phyloP scores from a whole-genome alignment of 30 jellyfish, hydroid and myxozoan genomes.

The Aurelia aurita complex sp. Pacific region DNA sequence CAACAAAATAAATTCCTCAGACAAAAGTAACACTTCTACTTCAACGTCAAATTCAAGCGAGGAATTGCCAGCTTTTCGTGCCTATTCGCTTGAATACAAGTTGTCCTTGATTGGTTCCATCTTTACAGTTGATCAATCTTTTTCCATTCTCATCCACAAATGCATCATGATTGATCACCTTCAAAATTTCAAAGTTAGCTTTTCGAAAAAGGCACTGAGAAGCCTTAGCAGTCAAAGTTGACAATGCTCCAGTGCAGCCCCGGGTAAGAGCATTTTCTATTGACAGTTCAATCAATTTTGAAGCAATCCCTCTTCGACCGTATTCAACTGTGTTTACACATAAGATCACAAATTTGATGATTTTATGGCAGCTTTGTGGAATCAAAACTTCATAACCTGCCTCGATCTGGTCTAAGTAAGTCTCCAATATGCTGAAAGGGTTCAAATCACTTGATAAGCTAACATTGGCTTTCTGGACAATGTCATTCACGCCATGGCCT shows the following conservation, averaged over 20 bases:
- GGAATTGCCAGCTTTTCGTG: too few species aligned
- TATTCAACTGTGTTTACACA: conserved; percentile 1
- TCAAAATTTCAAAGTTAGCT: background rate
- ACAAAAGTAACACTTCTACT: too few species aligned
- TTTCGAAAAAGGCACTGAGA: conserved; percentile 20
- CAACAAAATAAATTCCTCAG: too few species aligned
- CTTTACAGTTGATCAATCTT: conserved; percentile 11
- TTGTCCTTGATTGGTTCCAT: conserved; percentile 26
- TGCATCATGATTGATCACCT: background rate
- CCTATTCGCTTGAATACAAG: background rate
- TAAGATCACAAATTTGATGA: conserved; percentile 12
- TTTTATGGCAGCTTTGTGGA: too few species aligned
- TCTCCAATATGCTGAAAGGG: too few species aligned
- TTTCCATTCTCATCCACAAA: conserved; percentile 20
- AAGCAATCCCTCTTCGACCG: conserved; percentile 10
- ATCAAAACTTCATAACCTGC: too few species aligned
- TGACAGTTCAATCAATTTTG: background rate
- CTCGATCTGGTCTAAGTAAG: too few species aligned
- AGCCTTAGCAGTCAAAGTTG: conserved; percentile 1
- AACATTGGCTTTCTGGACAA: too few species aligned
- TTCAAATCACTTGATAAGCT: too few species aligned
- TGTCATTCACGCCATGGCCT: too few species aligned
- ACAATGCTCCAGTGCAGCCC: conserved; percentile 7
- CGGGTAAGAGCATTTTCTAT: background rate
- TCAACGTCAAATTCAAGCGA: too few species aligned